Conservation (phyloP, 2,113 vertebrate species). For the Etia nguti region DNA sequence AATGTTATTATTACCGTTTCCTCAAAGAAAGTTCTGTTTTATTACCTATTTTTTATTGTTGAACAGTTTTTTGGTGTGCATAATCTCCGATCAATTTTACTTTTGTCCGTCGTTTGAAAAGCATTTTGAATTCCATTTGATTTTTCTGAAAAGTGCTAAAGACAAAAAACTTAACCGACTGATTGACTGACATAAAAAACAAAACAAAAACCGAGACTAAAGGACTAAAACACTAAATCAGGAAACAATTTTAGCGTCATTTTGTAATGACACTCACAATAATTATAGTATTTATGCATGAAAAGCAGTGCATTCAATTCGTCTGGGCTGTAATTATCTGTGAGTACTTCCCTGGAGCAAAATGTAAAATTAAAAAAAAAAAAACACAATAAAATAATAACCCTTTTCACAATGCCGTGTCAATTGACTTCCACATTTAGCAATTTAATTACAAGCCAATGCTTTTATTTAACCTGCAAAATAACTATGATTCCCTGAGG, state of each 20-base stretch:
- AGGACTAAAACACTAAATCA: not conserved
- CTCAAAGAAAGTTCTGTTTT: not conserved
- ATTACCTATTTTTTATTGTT: not conserved
- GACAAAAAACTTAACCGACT: not conserved
- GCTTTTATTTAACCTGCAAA: not conserved
- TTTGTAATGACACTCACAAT: not conserved
- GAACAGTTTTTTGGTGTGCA: fast-evolving
- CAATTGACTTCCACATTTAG: not conserved
- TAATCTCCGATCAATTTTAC: fast-evolving
- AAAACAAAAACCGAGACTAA: not conserved
- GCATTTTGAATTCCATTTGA: not conserved
- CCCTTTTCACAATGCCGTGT: not conserved
- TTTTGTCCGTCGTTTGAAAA: not conserved
- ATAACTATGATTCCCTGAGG: not conserved
- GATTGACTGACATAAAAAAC: not conserved
- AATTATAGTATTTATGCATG: not conserved
- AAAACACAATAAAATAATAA: not conserved
- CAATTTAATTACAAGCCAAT: not conserved
- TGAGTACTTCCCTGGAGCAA: not conserved
- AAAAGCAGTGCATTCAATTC: not conserved
- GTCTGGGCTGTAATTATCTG: not conserved
- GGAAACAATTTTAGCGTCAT: not conserved
- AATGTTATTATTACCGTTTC: not conserved
- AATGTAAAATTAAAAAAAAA: not conserved
- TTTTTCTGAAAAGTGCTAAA: not conserved